Base-by-base conservation (phyloP, 2,888 invertebrate species). In the Norana najaformis region DNA sequence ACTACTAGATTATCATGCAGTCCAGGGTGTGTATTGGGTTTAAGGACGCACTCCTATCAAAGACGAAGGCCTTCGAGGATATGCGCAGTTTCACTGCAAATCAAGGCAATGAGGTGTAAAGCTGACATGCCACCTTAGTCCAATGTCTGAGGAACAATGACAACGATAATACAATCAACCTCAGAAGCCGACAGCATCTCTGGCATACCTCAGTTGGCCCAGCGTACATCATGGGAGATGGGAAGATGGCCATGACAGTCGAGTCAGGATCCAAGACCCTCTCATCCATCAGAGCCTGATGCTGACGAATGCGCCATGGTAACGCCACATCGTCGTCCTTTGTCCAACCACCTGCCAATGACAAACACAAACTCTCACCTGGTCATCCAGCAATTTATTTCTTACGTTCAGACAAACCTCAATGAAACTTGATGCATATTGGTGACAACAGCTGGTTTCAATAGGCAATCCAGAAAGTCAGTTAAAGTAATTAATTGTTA, bases 141-240 rank as follows among this genome's bases (percentile, higher is more conserved):
- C 13, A 41, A 3, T 37, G 30, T 39, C 14, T 35, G n/a, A 14
- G 14, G n/a, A 38, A 41, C 20, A 88, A 41, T 88, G n/a, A 88
- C 20, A 34, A 82, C 20, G 20, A 34, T 4, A 16, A 23, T 88
- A 88, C 36, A 16, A 3, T 4, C 3, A 13, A 36, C 38, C 3
- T 13, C 35, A 37, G 13, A 8, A 35, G 1, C n/a, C 34, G 14
- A 18, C 41, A 41, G 16, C 47, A 23, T 69, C 88, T 20, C n/a
- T 30, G 16, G n/a, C 89, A 35, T 90, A 91, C 98, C 96, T 99
- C 99, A 30, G 98, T 98, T 34, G 99, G 99, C 0, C 99, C 99
- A 3, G 99, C 99, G 94, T 99, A 99, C 97, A 98, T 97, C 99
- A 99, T 99, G 1, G 99, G 99, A 90, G 99, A 98, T 0, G 99